Conservation (phyloP, 2,888 invertebrate genomes). For the Apotomis capreana region DNA sequence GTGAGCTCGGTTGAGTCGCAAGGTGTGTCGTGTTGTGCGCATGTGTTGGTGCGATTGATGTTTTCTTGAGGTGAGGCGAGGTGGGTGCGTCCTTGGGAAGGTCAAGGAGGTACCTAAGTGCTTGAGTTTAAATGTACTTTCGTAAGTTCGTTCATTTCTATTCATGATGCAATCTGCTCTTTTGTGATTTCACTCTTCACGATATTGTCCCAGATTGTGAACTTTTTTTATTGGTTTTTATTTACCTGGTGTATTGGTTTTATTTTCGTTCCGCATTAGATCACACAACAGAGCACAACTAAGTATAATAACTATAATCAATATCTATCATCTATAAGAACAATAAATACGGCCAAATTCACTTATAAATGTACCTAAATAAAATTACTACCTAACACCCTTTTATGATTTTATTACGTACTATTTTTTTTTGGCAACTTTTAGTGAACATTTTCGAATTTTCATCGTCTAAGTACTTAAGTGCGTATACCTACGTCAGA, state of each 20-base stretch:
- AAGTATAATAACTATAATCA: no score
- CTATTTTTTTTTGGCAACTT: no score
- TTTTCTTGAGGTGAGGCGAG: conserved; percentile 82
- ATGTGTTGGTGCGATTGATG: conserved; percentile 81
- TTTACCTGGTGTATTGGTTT: no score
- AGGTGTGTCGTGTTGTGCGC: conserved; percentile 67
- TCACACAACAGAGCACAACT: neutral
- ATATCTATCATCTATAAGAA: no score
- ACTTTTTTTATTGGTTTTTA: neutral
- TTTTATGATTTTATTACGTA: no score
- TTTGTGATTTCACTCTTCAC: neutral
- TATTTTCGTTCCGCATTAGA: no score
- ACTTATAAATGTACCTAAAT: no score
- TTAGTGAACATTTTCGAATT: no score
- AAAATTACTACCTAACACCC: no score
- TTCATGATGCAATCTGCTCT: conserved; percentile 13
- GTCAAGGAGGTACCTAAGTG: conserved; percentile 48
- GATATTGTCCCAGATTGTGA: neutral
- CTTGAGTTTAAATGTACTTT: conserved; percentile 8
- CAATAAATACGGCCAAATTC: no score
- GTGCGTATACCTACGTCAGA: no score
- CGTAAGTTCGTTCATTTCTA: conserved; percentile 17
- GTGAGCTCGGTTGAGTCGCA: conserved; percentile 43
- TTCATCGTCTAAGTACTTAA: no score
- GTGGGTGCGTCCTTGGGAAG: conserved; percentile 70